Conservation (phyloP, 2,797 vertebrate species). For the Poeciliopsis paucimaculata region DNA sequence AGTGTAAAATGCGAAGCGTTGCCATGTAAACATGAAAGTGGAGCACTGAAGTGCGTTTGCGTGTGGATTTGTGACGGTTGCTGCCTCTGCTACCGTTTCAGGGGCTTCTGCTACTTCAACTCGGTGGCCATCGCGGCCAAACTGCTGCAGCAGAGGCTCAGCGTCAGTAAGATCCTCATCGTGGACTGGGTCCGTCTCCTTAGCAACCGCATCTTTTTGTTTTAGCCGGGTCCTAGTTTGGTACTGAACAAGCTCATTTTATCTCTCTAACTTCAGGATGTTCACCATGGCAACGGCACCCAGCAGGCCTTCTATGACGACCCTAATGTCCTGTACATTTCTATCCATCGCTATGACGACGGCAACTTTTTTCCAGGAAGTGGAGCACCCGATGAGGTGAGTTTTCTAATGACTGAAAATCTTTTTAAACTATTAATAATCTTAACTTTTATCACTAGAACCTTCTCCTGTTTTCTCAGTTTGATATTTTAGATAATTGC, state of each 20-base stretch:
- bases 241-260: background rate
- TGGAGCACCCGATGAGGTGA: slow-evolving; percentile 91
- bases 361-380: slow-evolving; percentile 98
- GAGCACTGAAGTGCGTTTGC: slow-evolving; percentile 7
- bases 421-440: background rate
- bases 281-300: slow-evolving; percentile 96
- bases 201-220: background rate
- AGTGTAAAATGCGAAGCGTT: slow-evolving; percentile 18
- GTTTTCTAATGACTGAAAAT: background rate
- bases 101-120: slow-evolving; percentile 99
- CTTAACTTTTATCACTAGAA: background rate
- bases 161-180: slow-evolving; percentile 91
- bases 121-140: slow-evolving; percentile 94
- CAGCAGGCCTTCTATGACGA: slow-evolving; percentile 96
- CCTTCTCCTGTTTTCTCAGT: background rate
- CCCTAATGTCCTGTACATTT: slow-evolving; percentile 92
- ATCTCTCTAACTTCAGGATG: slow-evolving; percentile 80
- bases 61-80: background rate
- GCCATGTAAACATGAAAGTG: slow-evolving; percentile 15
- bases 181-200: slow-evolving; percentile 91
- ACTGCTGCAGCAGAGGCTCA: slow-evolving; percentile 91
- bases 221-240: background rate
- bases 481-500: background rate
- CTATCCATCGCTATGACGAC: slow-evolving; percentile 95
- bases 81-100: slow-evolving; percentile 55